Evolutionary conservation across 2,797 vertebrate species (phyloP).

Genomic region (Gouania willdenowi): DNA sequence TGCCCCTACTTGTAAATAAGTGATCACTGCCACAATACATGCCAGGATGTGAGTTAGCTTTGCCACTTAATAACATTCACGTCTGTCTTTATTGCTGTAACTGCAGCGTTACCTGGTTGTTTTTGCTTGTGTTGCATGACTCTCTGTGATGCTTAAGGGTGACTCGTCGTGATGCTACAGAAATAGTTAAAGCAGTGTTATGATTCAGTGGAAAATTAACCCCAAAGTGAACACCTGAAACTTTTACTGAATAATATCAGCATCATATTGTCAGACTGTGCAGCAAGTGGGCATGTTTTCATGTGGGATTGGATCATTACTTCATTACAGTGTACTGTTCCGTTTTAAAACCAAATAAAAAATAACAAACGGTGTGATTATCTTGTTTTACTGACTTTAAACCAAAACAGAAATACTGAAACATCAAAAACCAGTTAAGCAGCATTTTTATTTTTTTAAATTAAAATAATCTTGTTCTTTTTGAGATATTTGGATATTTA

Average conservation of each 20-base stretch:
- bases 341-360: no score
- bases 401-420: no score
- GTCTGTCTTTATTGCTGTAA: conserved; percentile 8
- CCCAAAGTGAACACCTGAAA: not conserved
- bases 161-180: not conserved
- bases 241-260: not conserved
- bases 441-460: no score
- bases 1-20: conserved; percentile 15
- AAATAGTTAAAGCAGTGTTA: not conserved
- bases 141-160: conserved; percentile 36
- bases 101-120: conserved; percentile 38
- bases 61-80: conserved; percentile 8
- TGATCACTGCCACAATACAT: conserved; percentile 10
- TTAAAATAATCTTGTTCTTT: no score
- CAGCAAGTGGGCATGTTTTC: conserved; percentile 38
- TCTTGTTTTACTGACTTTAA: no score
- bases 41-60: conserved; percentile 24
- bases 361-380: no score
- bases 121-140: conserved; percentile 65
- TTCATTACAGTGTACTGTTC: conserved; percentile 34
- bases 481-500: no score
- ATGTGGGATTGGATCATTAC: conserved; percentile 27
- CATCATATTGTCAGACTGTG: conserved; percentile 5
- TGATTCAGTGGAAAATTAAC: not conserved
- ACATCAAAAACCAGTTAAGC: no score